Conservation (phyloP, 2,888 invertebrate genomes). For the Amiota mariae region DNA sequence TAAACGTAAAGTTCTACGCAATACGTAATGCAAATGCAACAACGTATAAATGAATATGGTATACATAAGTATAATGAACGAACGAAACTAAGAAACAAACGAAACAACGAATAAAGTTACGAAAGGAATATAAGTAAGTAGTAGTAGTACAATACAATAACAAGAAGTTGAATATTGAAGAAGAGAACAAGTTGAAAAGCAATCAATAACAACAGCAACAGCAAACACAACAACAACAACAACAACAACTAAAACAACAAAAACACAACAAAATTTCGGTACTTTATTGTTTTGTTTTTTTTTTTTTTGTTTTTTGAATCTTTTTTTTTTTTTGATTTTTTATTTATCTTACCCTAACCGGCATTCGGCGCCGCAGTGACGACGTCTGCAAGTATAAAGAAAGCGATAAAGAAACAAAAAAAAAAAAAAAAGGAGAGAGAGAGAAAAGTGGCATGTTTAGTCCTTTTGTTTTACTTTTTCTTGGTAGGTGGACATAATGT, state of each 20-base stretch:
- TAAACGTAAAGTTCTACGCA: constrained; percentile 12
- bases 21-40: constrained; percentile 21
- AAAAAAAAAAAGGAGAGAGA: constrained; percentile 35
- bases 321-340: constrained; percentile 19
- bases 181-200: too few relatives aligned
- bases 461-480: not conserved
- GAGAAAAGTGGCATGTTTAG: constrained; percentile 4
- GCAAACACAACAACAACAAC: too few relatives aligned
- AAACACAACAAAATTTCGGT: too few relatives aligned
- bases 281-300: constrained; percentile 35
- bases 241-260: too few relatives aligned
- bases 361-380: constrained; percentile 69
- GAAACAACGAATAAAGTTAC: not conserved
- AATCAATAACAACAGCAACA: too few relatives aligned
- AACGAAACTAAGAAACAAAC: constrained; percentile 9
- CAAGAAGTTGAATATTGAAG: too few relatives aligned
- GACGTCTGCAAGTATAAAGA: constrained; percentile 64
- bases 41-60: constrained; percentile 30
- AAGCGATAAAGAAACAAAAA: constrained; percentile 49
- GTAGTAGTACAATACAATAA: too few relatives aligned
- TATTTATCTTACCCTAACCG: constrained; percentile 67
- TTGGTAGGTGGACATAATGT: too few relatives aligned
- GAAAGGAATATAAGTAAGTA: too few relatives aligned
- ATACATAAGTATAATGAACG: constrained; percentile 23
- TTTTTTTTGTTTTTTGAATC: constrained; percentile 29